phyloP scores from a whole-genome alignment of 2,113 vertebrate genomes.

The Pachycephala philippinensis region DNA sequence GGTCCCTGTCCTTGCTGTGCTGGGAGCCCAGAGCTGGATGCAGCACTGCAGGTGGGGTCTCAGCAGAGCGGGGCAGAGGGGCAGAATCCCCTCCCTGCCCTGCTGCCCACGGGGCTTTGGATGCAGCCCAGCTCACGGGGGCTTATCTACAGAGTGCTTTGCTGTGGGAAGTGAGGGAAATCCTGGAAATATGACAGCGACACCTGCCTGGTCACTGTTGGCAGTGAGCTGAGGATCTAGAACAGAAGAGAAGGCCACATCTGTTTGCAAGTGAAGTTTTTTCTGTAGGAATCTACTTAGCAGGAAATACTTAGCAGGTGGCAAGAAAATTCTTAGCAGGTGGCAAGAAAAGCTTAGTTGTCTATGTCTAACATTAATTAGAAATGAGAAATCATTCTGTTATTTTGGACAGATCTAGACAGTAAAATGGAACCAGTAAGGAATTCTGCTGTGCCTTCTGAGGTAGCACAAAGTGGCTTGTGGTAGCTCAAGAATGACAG shows the following conservation, averaged over 20 bases:
- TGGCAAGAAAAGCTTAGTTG: neutral
- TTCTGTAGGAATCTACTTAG: neutral
- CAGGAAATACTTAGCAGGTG: neutral
- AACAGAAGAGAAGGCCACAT: neutral
- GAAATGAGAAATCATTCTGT: neutral
- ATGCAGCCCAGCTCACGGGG: neutral
- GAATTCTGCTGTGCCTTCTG: neutral
- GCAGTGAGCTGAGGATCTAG: neutral
- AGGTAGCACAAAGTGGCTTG: neutral
- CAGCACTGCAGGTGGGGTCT: too few species aligned
- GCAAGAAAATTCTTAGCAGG: neutral
- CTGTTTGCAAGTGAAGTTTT: neutral
- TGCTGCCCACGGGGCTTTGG: neutral
- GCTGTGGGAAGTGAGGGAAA: neutral
- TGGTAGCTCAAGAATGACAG: neutral
- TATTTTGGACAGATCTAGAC: neutral
- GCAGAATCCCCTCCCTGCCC: too few species aligned
- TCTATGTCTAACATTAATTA: neutral
- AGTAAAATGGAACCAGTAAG: neutral
- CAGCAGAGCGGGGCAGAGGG: too few species aligned
- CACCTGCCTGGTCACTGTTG: neutral
- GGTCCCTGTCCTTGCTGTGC: too few species aligned
- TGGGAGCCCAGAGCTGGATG: too few species aligned
- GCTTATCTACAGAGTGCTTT: neutral
- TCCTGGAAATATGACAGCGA: neutral